Percentiles rank a stretch among this genome's conserved stretches.
phyloP scores from a whole-genome alignment of 2,888 invertebrate species.

The Tineola bisselliella region DNA sequence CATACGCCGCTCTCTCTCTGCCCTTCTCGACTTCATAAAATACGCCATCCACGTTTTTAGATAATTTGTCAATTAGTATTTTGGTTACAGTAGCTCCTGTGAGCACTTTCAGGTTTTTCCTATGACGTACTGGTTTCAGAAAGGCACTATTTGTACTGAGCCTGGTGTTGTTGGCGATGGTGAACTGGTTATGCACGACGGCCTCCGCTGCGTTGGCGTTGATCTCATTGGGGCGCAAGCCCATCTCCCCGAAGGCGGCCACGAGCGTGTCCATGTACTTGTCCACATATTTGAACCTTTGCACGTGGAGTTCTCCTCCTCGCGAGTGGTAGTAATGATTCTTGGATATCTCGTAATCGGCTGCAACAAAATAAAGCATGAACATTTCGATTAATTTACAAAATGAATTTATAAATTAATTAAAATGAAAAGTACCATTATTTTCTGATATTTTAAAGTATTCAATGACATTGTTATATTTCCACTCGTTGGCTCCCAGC shows the following conservation, averaged over 20 bases:
- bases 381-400: too few relatives aligned
- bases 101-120: conserved; percentile 48
- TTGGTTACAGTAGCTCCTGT: conserved; percentile 52
- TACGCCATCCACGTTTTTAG: conserved; percentile 49
- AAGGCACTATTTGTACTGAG: conserved; percentile 55
- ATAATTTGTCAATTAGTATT: conserved; percentile 45
- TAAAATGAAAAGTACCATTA: conserved; percentile 34
- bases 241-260: conserved; percentile 51
- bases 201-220: conserved; percentile 55
- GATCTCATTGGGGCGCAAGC: conserved; percentile 46
- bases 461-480: conserved; percentile 50
- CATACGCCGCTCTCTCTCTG: conserved; percentile 47
- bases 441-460: conserved; percentile 56
- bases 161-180: conserved; percentile 50
- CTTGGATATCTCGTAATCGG: conserved; percentile 56
- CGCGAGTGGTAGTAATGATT: conserved; percentile 56
- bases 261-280: conserved; percentile 48
- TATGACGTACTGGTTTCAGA: conserved; percentile 45
- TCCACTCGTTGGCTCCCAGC: conserved; percentile 47
- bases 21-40: conserved; percentile 52
- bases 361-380: conserved; percentile 27
- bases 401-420: background rate
- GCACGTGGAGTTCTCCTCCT: conserved; percentile 55
- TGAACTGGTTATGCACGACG: conserved; percentile 51
- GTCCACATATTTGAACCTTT: conserved; percentile 52